Base-by-base conservation (phyloP, 2,888 invertebrate genomes). In the Laspeyria flexula region DNA sequence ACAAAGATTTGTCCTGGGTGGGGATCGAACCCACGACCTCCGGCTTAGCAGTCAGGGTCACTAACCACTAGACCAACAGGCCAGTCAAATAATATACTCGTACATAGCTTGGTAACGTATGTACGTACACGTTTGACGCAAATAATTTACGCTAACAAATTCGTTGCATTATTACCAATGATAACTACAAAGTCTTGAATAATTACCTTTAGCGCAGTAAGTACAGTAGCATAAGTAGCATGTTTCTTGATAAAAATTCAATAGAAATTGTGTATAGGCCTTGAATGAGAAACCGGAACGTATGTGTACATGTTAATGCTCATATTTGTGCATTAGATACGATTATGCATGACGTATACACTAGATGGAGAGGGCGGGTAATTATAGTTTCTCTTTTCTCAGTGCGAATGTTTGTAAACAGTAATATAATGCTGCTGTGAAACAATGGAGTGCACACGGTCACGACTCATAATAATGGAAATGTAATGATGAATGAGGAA, bases 361-460 rank as follows among this genome's bases (percentile, higher is more conserved):
- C 11, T 37, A 15, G 42, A 16, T 44, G 34, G 39, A 43, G 55
- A 68, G 35, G 63, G 55, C 43, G 40, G 42, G 29, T 57, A 55
- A 42, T 44, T 37, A 13, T 18, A 52, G 53, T 69, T 70, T 68
- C 66, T 70, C 65, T 59, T 68, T 55, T 52, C 50, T 57, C 45
- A 39, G 38, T 15, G 51, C 45, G 34, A 52, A 29, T 62, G 52
- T 65, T 68, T 63, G 57, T 68, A 65, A 65, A 68, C 53, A 68
- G 30, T 53, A 11, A 50, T 25, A 57, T 55, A 57, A 68, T 65
- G 54, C 48, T 1, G 27, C 15, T 10, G 21, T 16, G 39, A 45
- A 68, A 68, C 65, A 68, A 68, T 65, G 47, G 55, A 21, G 38
- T 21, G 23, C 41, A 44, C 43, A 34, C 45, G 27, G 56, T 21